phyloP scores from a whole-genome alignment of 2,888 invertebrate genomes.

The Drosophila longiperda region DNA sequence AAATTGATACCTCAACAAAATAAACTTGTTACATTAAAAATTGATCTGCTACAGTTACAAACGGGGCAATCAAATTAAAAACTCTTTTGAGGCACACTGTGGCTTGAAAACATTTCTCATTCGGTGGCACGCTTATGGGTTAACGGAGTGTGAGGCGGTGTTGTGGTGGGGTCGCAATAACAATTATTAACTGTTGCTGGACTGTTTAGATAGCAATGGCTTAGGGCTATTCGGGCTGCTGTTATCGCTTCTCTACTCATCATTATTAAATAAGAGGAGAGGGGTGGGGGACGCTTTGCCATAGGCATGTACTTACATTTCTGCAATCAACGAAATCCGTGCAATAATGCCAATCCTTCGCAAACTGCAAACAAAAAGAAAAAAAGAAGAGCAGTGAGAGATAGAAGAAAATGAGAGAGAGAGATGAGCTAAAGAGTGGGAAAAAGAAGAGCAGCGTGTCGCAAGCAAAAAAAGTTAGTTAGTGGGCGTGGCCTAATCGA shows the following conservation, averaged over 20 bases:
- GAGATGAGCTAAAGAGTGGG: neutral
- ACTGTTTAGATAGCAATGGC: slow-evolving; percentile 32
- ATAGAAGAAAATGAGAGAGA: slow-evolving; percentile 3
- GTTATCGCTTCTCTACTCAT: slow-evolving; percentile 43
- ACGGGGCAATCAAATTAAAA: neutral
- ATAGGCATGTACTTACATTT: slow-evolving; percentile 81
- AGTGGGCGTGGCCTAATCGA: slow-evolving; percentile 78
- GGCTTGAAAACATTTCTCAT: neutral
- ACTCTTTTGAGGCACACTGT: neutral
- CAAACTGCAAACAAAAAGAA: slow-evolving; percentile 77
- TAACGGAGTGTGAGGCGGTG: slow-evolving; percentile 14
- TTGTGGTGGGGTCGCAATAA: slow-evolving; percentile 14
- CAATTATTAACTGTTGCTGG: slow-evolving; percentile 56
- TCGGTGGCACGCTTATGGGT: slow-evolving; percentile 34
- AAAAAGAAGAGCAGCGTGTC: slow-evolving; percentile 17
- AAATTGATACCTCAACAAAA: neutral
- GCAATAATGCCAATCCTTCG: slow-evolving; percentile 84
- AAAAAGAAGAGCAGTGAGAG: slow-evolving; percentile 1
- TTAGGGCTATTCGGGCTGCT: slow-evolving; percentile 33
- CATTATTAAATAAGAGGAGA: slow-evolving; percentile 12
- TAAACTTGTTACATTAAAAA: neutral
- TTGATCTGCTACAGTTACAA: neutral
- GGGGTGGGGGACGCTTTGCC: neutral
- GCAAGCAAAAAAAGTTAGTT: slow-evolving; percentile 68
- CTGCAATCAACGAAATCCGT: slow-evolving; percentile 84